phyloP scores from a whole-genome alignment of 2,113 vertebrate genomes.

The Sus scrofa region DNA sequence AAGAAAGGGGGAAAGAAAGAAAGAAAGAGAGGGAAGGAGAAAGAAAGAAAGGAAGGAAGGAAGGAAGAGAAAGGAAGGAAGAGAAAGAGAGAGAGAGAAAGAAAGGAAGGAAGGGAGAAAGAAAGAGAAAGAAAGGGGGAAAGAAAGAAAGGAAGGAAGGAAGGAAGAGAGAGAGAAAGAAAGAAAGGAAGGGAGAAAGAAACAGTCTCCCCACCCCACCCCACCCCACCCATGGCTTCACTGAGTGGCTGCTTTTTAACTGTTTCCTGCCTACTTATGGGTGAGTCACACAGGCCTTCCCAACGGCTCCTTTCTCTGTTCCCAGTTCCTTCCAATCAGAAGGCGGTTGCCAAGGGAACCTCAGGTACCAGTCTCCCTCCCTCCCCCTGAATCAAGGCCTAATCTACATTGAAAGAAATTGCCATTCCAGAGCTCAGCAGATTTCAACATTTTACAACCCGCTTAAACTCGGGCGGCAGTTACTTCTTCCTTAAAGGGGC shows the following conservation, averaged over 20 bases:
- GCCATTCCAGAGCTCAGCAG: slow-evolving; percentile 57
- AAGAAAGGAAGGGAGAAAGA: neutral
- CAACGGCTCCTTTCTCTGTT: neutral
- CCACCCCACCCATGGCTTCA: neutral
- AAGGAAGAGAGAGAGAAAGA: neutral
- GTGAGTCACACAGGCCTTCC: slow-evolving; percentile 31
- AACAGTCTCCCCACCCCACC: neutral
- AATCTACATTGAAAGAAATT: slow-evolving; percentile 75
- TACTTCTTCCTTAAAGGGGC: slow-evolving; percentile 48
- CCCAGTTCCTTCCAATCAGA: slow-evolving; percentile 65
- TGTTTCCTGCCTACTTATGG: slow-evolving; percentile 15
- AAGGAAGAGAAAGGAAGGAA: neutral
- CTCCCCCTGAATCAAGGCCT: slow-evolving; percentile 60
- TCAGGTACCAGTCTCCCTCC: slow-evolving; percentile 60
- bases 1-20: too few species aligned
- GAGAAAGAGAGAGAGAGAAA: slow-evolving; percentile 10
- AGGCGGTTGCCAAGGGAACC: slow-evolving; percentile 77
- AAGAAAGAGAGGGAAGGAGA: neutral
- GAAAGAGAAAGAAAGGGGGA: neutral
- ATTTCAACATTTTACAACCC: slow-evolving; percentile 61
- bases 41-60: neutral
- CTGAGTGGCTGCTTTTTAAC: slow-evolving; percentile 38
- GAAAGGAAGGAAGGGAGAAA: slow-evolving; percentile 2
- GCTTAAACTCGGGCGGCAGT: slow-evolving; percentile 30
- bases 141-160: neutral